phyloP scores from a whole-genome alignment of 64 coral and sea anemone genomes.

The Trachythela sp. region DNA sequence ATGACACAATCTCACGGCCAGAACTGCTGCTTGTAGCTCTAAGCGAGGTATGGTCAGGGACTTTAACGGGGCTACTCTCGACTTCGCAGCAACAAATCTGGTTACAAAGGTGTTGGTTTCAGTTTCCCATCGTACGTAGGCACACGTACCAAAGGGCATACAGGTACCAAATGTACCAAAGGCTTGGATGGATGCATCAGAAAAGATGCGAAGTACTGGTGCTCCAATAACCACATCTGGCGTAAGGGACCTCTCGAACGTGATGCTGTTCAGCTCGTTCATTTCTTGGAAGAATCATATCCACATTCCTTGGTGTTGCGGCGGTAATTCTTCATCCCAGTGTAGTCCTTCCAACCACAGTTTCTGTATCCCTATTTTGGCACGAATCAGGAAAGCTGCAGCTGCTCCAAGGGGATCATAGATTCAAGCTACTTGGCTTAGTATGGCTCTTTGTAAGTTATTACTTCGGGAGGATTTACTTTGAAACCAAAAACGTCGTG shows the following conservation, averaged over 20 bases:
- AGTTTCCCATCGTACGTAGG: not conserved
- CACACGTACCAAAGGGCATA: not conserved
- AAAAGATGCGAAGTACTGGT: not conserved
- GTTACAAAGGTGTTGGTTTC: not conserved
- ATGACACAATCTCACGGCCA: not conserved
- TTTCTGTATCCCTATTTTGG: constrained; percentile 48
- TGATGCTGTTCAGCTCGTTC: not conserved
- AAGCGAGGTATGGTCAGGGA: not conserved
- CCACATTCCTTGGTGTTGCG: not conserved
- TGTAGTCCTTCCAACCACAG: constrained; percentile 35
- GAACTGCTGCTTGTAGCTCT: not conserved
- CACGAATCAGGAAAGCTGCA: constrained; percentile 34
- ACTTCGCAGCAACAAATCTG: not conserved
- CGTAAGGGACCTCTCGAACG: not conserved
- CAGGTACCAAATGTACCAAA: too few relatives aligned
- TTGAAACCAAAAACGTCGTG: too few relatives aligned
- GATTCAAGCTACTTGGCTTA: too few relatives aligned
- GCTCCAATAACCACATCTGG: not conserved
- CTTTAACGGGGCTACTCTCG: not conserved
- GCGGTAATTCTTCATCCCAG: constrained; percentile 48
- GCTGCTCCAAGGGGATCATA: too few relatives aligned
- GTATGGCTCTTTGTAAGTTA: too few relatives aligned
- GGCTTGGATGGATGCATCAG: not conserved
- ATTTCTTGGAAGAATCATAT: not conserved
- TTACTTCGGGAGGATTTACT: too few relatives aligned